These are phyloP conservation scores for Hemitrygon akajei DNA, from an alignment of 2,797 vertebrate genomes.

Conservation along the genomic window DNA sequence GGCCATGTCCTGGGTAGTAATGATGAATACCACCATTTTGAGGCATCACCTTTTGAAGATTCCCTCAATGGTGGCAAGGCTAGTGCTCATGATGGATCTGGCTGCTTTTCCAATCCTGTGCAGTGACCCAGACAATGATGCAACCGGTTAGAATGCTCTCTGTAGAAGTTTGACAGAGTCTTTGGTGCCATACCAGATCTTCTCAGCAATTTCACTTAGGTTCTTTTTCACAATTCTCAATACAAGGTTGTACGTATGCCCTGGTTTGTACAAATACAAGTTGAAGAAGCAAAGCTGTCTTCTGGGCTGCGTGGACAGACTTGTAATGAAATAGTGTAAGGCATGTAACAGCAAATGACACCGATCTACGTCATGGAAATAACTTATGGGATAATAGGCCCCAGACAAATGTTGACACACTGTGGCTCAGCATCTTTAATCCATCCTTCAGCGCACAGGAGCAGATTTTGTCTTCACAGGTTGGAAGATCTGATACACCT, in stretches of 20 bases:
- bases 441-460: conserved; percentile 71
- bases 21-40: too few relatives aligned
- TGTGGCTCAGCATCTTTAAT: conserved; percentile 62
- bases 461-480: conserved; percentile 58
- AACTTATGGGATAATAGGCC: conserved; percentile 55
- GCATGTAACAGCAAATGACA: conserved; percentile 60
- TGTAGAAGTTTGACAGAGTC: too few relatives aligned
- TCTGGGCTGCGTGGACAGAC: conserved; percentile 61
- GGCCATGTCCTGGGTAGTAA: too few relatives aligned
- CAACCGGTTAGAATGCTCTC: too few relatives aligned
- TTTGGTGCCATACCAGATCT: too few relatives aligned
- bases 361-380: conserved; percentile 70
- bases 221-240: conserved; percentile 47
- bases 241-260: conserved; percentile 59
- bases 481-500: conserved; percentile 60
- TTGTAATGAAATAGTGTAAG: conserved; percentile 68
- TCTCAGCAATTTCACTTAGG: neutral
- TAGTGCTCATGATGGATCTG: too few relatives aligned
- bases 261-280: conserved; percentile 64
- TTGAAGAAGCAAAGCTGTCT: conserved; percentile 57
- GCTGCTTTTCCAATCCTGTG: too few relatives aligned
- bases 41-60: too few relatives aligned
- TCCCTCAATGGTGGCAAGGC: too few relatives aligned
- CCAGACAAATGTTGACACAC: conserved; percentile 58
- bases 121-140: too few relatives aligned